phyloP scores from a whole-genome alignment of 2,113 vertebrate species.

The Calonectris borealis region DNA sequence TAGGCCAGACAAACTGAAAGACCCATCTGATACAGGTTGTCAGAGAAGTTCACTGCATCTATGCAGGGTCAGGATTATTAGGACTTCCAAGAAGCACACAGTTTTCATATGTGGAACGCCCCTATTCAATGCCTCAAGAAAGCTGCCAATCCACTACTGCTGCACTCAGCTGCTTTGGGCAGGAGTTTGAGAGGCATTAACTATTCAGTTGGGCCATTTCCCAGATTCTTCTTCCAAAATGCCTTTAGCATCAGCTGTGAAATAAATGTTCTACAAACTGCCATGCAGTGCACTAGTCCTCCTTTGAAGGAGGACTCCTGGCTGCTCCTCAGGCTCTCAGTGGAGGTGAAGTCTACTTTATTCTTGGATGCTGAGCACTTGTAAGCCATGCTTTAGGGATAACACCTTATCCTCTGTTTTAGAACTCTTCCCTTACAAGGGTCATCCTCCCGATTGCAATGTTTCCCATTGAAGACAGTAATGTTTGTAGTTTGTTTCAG shows the following conservation, averaged over 20 bases:
- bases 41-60: neutral
- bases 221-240: neutral
- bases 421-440: neutral
- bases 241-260: neutral
- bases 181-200: neutral
- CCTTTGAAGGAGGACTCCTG: neutral
- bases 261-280: neutral
- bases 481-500: neutral
- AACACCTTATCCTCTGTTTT: neutral
- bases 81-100: neutral
- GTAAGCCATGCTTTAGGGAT: neutral
- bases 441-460: accelerated
- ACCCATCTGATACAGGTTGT: neutral
- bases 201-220: neutral
- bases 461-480: neutral
- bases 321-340: neutral
- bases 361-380: neutral
- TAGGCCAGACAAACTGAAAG: neutral
- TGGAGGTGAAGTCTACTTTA: neutral
- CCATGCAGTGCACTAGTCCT: neutral
- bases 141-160: neutral
- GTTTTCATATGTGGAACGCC: neutral
- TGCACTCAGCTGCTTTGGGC: neutral
- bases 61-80: neutral
- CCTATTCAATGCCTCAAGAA: neutral